A percentile compares a stretch with the other conserved stretches of the same genome.
Conservation (phyloP, 2,888 invertebrate species). For the Trissolcus brochymenae region DNA sequence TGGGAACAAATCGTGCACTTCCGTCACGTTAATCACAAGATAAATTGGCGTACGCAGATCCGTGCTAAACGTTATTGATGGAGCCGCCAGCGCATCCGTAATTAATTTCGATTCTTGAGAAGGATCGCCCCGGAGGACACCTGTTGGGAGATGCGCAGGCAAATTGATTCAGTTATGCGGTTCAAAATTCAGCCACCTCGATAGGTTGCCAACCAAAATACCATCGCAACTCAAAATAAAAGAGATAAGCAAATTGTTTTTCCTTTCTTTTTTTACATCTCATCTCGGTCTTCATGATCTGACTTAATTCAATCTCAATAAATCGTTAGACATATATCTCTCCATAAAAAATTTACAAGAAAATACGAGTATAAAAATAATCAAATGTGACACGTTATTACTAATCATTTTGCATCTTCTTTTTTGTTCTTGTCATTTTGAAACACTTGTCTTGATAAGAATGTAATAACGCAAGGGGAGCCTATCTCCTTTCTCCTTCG, state of each 20-base stretch:
- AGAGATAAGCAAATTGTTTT: no score
- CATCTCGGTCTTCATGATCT: no score
- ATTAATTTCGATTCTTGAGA: constrained; percentile 38
- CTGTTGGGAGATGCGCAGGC: constrained; percentile 22
- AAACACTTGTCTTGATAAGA: constrained; percentile 15
- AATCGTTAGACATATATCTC: no score
- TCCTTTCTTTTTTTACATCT: no score
- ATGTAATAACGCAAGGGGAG: constrained; percentile 18
- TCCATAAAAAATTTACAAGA: no score
- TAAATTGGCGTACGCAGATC: constrained; percentile 37
- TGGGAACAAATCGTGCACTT: constrained; percentile 55
- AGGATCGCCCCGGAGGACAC: constrained; percentile 36
- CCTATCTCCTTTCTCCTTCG: constrained; percentile 45
- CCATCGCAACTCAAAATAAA: neutral
- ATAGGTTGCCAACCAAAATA: neutral
- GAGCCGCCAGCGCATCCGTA: constrained; percentile 33
- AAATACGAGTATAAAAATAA: no score
- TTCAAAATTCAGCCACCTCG: neutral
- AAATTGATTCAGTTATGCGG: constrained; percentile 19
- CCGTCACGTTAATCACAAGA: constrained; percentile 57
- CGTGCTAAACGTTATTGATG: constrained; percentile 54
- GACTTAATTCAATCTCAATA: no score
- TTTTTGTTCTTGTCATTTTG: constrained; percentile 15
- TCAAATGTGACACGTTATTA: no score
- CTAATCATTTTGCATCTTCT: neutral